Percentiles rank a stretch among this genome's conserved stretches.
Conservation (phyloP, 1,140 invertebrate genomes). For the Brachionus rubens region DNA sequence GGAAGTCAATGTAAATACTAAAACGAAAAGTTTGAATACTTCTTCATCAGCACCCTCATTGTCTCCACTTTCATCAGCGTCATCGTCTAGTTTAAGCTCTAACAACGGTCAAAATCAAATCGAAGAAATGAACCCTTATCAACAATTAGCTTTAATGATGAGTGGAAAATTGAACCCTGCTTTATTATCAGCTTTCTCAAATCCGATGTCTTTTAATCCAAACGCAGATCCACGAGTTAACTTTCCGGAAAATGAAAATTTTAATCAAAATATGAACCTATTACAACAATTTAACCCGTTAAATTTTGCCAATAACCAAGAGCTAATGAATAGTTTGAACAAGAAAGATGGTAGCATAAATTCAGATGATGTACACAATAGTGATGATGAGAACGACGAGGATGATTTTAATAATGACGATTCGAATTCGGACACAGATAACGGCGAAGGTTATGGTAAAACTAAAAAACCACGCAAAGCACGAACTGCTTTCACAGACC, state of each 20-base stretch:
- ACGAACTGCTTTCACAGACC: slow-evolving; percentile 94
- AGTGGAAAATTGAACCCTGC: slow-evolving; percentile 5
- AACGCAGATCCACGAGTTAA: neutral
- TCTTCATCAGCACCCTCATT: neutral
- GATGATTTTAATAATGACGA: slow-evolving; percentile 16
- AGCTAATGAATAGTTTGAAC: neutral
- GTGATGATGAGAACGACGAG: slow-evolving; percentile 31
- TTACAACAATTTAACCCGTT: neutral
- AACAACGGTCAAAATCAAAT: neutral
- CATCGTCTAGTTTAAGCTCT: neutral
- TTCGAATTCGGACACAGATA: slow-evolving; percentile 14
- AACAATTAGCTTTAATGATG: slow-evolving; percentile 11
- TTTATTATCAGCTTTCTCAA: neutral
- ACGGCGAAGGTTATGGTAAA: slow-evolving; percentile 13
- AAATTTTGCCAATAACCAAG: neutral
- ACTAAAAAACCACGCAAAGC: slow-evolving; percentile 92
- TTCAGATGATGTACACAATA: slow-evolving; percentile 6
- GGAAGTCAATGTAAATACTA: neutral
- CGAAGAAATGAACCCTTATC: slow-evolving; percentile 25
- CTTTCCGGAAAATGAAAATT: neutral
- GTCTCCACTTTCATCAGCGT: neutral
- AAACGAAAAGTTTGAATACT: neutral
- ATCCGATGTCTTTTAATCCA: neutral
- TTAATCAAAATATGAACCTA: neutral
- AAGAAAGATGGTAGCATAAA: slow-evolving; percentile 20